Evolutionary conservation across 2,113 vertebrate genomes (phyloP).

Genomic region (Copsychus sechellarum): DNA sequence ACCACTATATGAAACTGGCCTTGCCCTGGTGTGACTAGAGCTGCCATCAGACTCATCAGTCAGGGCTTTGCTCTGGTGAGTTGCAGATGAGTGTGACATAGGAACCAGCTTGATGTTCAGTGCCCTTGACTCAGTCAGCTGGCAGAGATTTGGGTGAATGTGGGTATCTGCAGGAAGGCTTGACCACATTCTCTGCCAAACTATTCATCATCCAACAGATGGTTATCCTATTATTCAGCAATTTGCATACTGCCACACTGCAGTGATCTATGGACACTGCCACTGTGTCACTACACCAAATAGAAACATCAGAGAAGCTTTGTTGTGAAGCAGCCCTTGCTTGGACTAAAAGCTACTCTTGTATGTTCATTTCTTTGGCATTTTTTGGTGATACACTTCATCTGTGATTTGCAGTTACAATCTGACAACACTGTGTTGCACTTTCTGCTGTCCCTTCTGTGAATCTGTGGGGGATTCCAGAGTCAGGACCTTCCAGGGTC

Average conservation of each 20-base stretch:
- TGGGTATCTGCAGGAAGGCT: slow-evolving; percentile 35
- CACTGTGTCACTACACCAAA: not conserved
- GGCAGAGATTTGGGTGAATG: slow-evolving; percentile 32
- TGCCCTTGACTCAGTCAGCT: slow-evolving; percentile 39
- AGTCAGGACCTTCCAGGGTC: not conserved
- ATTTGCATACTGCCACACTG: slow-evolving; percentile 12
- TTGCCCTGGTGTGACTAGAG: not conserved
- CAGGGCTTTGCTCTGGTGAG: not conserved
- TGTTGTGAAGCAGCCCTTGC: not conserved
- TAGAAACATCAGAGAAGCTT: not conserved
- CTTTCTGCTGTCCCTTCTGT: not conserved
- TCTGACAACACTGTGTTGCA: not conserved
- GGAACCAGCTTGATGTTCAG: not conserved
- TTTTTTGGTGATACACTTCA: not conserved
- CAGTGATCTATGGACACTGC: not conserved
- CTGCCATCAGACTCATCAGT: not conserved
- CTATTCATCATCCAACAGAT: slow-evolving; percentile 7
- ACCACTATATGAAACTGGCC: not conserved
- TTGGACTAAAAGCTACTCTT: not conserved
- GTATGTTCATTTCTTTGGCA: not conserved
- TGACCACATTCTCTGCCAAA: not conserved
- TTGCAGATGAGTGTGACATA: not conserved
- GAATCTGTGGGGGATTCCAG: not conserved
- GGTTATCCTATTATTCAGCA: slow-evolving; percentile 19
- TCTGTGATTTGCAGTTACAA: not conserved